Percentiles rank a stretch among this genome's conserved stretches.
phyloP scores from a whole-genome alignment of 1,140 invertebrate genomes.

The Trachymyrmex cornetzi region DNA sequence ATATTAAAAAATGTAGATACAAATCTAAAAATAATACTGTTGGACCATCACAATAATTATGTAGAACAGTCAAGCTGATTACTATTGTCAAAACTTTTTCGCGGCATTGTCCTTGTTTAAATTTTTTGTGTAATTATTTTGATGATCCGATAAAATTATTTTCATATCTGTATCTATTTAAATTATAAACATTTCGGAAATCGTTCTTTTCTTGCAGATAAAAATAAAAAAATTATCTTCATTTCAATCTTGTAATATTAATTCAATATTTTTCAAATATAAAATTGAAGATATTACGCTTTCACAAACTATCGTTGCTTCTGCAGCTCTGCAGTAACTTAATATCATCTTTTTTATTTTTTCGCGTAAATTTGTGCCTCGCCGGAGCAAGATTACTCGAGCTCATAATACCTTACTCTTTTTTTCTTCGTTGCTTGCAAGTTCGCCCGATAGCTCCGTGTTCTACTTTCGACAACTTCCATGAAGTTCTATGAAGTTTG shows the following conservation, averaged over 20 bases:
- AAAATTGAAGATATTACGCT: background rate
- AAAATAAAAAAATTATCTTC: background rate
- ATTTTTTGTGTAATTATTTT: too few relatives aligned
- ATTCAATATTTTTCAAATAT: background rate
- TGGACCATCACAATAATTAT: too few relatives aligned
- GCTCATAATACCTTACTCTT: constrained; percentile 35
- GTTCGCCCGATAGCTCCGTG: constrained; percentile 64
- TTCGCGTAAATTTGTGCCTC: constrained; percentile 57
- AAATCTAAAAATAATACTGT: too few relatives aligned
- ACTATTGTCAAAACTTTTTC: too few relatives aligned
- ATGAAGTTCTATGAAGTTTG: constrained; percentile 36
- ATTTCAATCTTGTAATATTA: background rate
- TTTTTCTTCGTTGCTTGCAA: constrained; percentile 48
- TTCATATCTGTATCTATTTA: too few relatives aligned
- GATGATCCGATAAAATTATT: too few relatives aligned
- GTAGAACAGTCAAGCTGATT: too few relatives aligned
- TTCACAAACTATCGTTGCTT: background rate
- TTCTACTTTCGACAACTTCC: constrained; percentile 67
- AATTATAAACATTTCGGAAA: too few relatives aligned
- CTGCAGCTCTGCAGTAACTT: background rate
- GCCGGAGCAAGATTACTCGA: constrained; percentile 63
- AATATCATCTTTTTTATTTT: constrained; percentile 30
- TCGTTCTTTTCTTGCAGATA: background rate
- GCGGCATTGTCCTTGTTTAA: too few relatives aligned
- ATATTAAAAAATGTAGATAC: too few relatives aligned